Evolutionary conservation across 1,140 invertebrate genomes (phyloP), one percentile per base, ranked within the genome.

Genomic region (Halesus radiatus): DNA sequence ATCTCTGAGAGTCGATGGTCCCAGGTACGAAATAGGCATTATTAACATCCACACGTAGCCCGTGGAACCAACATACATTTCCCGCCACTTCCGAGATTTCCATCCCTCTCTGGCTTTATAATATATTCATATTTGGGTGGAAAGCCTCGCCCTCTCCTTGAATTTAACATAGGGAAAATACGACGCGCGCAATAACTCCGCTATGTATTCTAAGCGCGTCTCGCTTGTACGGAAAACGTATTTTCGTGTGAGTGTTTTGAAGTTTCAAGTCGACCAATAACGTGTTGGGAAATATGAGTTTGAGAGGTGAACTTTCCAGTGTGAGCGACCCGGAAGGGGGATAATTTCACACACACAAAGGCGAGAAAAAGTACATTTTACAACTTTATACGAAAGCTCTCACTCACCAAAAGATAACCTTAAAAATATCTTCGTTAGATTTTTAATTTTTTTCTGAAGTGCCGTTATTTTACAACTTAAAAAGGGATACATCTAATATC

Each of bases 181-280:
- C 80, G 78, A 77, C 75, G 76, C 79, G 76, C 80, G 70, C 80
- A 75, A 68, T 75, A 26, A 37, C 73, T 79, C 60, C 62, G 64
- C 76, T 77, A 74, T 77, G 75, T 77, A 77, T 77, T 77, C 75
- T 77, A 77, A 77, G 66, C 75, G 64, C 75, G 70, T 56, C 50
- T 52, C 26, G n/a, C 37, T 37, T 76, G 74, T 76, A 68, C 76
- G 74, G 53, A 76, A 77, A 78, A 78, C 70, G 76, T 78, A 78
- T 78, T 78, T 78, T 78, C 26, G 77, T 82, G 77, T 75, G 68
- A 64, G 74, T 78, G 80, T 74, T 83, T 81, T 83, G 70, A 83
- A 83, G 62, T 81, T 83, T 83, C 74, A 81, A 81, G 58, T 79
- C 80, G 82, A 81, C 82, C 82, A 83, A 83, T 83, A 80, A 81